Conservation (phyloP, 2,797 vertebrate species). For the Hypotaenidia okinawae region DNA sequence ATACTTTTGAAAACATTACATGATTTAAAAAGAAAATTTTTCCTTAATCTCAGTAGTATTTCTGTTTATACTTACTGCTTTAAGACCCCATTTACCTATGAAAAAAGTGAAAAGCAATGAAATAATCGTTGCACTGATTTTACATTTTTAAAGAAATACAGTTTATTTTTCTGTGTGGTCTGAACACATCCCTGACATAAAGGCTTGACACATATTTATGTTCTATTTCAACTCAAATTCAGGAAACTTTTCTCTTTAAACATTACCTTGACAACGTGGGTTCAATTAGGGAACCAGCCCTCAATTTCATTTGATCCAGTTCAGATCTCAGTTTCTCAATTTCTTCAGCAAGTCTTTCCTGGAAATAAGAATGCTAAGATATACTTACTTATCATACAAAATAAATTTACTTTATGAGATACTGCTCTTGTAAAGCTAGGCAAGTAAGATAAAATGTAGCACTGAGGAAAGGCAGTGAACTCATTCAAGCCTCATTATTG, state of each 20-base stretch:
- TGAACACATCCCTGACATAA: neutral
- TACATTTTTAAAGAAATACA: neutral
- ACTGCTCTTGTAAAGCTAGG: neutral
- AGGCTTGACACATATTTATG: neutral
- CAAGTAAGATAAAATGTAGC: neutral
- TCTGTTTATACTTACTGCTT: neutral
- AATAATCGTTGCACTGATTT: neutral
- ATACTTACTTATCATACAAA: neutral
- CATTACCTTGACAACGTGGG: conserved; percentile 91
- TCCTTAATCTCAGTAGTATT: neutral
- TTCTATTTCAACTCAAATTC: neutral
- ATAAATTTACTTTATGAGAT: neutral
- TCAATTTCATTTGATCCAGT: conserved; percentile 92
- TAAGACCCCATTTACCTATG: neutral
- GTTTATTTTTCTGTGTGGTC: rapidly evolving
- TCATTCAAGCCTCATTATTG: neutral
- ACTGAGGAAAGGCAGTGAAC: neutral
- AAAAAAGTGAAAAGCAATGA: neutral
- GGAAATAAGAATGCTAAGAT: conserved; percentile 8
- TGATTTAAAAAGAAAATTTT: neutral
- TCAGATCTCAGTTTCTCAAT: conserved; percentile 95
- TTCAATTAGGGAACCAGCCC: conserved; percentile 94
- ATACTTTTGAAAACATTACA: neutral
- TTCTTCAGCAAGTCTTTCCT: conserved; percentile 95
- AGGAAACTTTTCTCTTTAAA: neutral